A percentile compares a stretch with the other conserved stretches of the same genome.
Evolutionary conservation across 2,888 invertebrate genomes (phyloP).

Genomic region (Chrysolina americana): DNA sequence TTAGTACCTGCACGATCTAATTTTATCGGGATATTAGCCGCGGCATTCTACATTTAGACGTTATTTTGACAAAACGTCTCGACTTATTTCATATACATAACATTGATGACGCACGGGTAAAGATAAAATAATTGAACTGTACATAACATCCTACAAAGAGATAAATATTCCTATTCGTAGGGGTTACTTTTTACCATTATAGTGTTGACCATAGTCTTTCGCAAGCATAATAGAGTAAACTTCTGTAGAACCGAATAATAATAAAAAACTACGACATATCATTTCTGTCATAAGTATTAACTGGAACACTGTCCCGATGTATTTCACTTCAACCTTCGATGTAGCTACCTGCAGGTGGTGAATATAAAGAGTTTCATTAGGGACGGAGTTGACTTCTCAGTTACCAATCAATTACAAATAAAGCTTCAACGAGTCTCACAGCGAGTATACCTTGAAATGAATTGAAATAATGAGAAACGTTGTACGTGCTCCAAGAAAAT

Average conservation of each 20-base stretch:
- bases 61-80: no score
- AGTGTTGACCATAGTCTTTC: neutral
- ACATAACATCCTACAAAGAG: no score
- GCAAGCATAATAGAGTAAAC: neutral
- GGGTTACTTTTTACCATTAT: no score
- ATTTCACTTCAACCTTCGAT: conserved; percentile 5
- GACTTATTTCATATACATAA: no score
- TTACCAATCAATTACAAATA: conserved; percentile 27
- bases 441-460: conserved; percentile 12
- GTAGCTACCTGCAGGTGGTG: conserved; percentile 19
- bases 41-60: no score
- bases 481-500: neutral
- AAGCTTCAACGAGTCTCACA: conserved; percentile 19
- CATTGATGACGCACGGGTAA: no score
- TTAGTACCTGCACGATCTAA: no score
- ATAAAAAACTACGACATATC: conserved; percentile 1
- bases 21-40: no score
- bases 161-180: no score
- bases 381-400: conserved; percentile 11
- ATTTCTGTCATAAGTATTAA: conserved; percentile 3
- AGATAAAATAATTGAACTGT: no score
- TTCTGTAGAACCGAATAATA: neutral
- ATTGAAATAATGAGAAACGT: conserved; percentile 15
- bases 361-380: conserved; percentile 29
- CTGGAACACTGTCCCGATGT: conserved; percentile 10